Conservation (phyloP, 2,888 invertebrate species). For the Amblyjoppa fuscipennis region DNA sequence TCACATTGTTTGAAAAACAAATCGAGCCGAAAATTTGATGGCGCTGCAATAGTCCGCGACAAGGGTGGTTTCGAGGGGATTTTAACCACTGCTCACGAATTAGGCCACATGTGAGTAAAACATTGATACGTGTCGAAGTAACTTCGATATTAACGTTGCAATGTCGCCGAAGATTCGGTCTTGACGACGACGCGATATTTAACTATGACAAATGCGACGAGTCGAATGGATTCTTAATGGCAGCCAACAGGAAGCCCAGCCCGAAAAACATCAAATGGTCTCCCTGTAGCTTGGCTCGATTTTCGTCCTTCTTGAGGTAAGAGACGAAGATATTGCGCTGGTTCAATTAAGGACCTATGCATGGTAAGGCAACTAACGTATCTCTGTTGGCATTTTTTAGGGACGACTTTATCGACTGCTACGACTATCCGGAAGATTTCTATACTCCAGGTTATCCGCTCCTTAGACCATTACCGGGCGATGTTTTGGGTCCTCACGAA, state of each 20-base stretch:
- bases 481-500: neutral
- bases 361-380: neutral
- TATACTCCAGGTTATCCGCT: neutral
- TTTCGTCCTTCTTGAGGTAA: constrained; percentile 6
- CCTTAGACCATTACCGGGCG: neutral
- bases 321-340: too few relatives aligned
- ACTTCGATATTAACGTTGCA: neutral
- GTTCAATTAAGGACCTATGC: neutral
- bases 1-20: neutral
- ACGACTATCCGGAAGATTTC: neutral
- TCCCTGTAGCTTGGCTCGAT: neutral
- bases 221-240: constrained; percentile 35
- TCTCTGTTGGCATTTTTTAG: neutral
- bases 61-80: constrained; percentile 34
- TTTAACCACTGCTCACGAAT: constrained; percentile 48
- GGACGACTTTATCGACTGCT: neutral
- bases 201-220: neutral
- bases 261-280: constrained; percentile 37
- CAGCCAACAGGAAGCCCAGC: neutral
- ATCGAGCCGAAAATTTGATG: neutral
- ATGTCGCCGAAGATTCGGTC: constrained; percentile 38
- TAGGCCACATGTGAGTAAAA: constrained; percentile 52
- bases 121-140: too few relatives aligned
- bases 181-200: constrained; percentile 18
- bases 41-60: constrained; percentile 21